Evolutionary conservation across 2,113 vertebrate species (phyloP).

Genomic region (Ailuropoda melanoleuca): DNA sequence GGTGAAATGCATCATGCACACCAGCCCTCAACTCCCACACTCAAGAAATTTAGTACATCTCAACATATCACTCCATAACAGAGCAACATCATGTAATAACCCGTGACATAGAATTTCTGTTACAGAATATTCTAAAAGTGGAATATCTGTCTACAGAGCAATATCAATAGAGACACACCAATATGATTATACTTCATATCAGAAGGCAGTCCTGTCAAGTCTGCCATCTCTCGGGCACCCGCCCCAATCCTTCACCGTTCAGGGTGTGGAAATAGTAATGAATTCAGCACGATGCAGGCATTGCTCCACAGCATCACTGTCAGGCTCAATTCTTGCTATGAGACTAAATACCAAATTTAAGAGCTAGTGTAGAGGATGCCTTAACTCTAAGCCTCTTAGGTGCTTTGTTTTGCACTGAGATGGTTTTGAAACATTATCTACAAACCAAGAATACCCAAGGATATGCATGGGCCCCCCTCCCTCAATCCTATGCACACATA

Average conservation of each 20-base stretch:
- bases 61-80: background rate
- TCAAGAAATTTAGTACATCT: background rate
- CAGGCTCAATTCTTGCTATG: background rate
- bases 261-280: background rate
- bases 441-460: background rate
- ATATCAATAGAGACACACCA: slow-evolving; percentile 48
- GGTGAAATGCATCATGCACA: background rate
- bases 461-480: rapidly evolving
- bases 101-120: background rate
- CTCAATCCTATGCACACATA: background rate
- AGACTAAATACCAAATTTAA: background rate
- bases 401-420: background rate
- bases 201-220: slow-evolving; percentile 40
- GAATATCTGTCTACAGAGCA: slow-evolving; percentile 41
- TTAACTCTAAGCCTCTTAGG: background rate
- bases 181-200: slow-evolving; percentile 16
- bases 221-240: background rate
- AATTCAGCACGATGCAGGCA: background rate
- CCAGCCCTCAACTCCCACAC: background rate
- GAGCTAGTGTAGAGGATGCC: background rate
- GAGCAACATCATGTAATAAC: background rate
- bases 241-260: background rate
- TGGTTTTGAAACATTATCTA: background rate
- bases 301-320: background rate
- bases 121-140: slow-evolving; percentile 45